Evolutionary conservation across 2,797 vertebrate species (phyloP).

Genomic region (Xyrichtys novacula): DNA sequence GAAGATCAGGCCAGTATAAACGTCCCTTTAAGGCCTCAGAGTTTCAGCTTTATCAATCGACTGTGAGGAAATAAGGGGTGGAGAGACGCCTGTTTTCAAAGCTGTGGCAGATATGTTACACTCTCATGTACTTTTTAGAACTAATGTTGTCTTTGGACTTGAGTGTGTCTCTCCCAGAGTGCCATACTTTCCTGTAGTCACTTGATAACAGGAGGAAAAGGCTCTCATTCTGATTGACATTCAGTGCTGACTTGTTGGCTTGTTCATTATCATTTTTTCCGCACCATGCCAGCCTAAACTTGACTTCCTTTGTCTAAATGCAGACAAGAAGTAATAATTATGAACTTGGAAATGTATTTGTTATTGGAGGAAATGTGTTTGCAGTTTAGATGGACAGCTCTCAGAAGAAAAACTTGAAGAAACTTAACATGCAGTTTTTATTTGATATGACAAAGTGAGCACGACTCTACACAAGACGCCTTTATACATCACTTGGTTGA

Average conservation of each 20-base stretch:
- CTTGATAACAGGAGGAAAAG: slow-evolving; percentile 48
- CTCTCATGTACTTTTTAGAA: slow-evolving; percentile 17
- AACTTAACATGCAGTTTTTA: background rate
- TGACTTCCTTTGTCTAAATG: slow-evolving; percentile 11
- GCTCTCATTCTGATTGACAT: slow-evolving; percentile 32
- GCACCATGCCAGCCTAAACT: slow-evolving; percentile 26
- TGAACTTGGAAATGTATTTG: too few relatives aligned
- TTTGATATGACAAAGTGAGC: background rate
- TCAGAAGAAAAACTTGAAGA: background rate
- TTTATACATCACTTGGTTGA: slow-evolving; percentile 19
- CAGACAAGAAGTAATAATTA: too few relatives aligned
- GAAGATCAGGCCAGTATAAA: slow-evolving; percentile 19
- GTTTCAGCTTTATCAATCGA: slow-evolving; percentile 59
- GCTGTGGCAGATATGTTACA: slow-evolving; percentile 14
- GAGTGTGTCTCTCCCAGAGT: slow-evolving; percentile 22
- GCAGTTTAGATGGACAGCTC: background rate
- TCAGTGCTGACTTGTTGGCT: slow-evolving; percentile 10
- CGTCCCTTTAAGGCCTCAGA: slow-evolving; percentile 50
- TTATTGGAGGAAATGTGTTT: too few relatives aligned
- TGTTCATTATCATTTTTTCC: slow-evolving; percentile 42
- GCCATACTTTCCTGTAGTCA: slow-evolving; percentile 32
- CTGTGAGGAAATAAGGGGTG: slow-evolving; percentile 57
- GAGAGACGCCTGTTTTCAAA: slow-evolving; percentile 29
- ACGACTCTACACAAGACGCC: background rate
- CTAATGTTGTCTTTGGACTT: background rate